Evolutionary conservation across 2,113 vertebrate species (phyloP).

Genomic region (Cairina moschata): DNA sequence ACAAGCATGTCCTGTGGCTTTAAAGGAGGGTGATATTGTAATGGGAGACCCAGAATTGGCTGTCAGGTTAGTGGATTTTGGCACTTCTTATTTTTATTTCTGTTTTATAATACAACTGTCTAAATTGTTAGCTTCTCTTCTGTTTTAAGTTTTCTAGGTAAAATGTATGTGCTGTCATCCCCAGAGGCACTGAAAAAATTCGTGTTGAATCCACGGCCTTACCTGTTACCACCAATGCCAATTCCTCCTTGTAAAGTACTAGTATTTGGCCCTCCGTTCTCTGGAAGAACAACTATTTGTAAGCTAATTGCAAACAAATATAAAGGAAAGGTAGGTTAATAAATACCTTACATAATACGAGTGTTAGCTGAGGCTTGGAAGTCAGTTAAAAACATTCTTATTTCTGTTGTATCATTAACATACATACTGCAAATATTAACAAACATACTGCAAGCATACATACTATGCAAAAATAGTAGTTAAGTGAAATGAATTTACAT

Average conservation of each 20-base stretch:
- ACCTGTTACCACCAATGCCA: slow-evolving; percentile 92
- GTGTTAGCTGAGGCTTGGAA: neutral
- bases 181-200: slow-evolving; percentile 83
- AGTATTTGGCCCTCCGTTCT: slow-evolving; percentile 82
- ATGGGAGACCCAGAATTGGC: slow-evolving; percentile 81
- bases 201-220: slow-evolving; percentile 84
- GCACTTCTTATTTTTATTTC: neutral
- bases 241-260: slow-evolving; percentile 86
- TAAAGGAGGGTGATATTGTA: slow-evolving; percentile 84
- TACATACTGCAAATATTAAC: neutral
- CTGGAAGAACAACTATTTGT: slow-evolving; percentile 87
- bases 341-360: neutral
- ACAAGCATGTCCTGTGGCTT: slow-evolving; percentile 85
- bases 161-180: slow-evolving; percentile 88
- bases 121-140: neutral
- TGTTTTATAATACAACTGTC: neutral
- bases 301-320: slow-evolving; percentile 82
- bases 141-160: slow-evolving; percentile 89
- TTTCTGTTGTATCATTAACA: neutral
- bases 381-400: neutral
- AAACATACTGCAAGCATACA: neutral
- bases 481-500: neutral
- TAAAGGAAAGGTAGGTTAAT: slow-evolving; percentile 74
- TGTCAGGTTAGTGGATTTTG: slow-evolving; percentile 81
- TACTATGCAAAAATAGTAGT: neutral